Evolutionary conservation across 1,140 invertebrate species (phyloP), one percentile per base, ranked within the genome.

Genomic region (Saccostrea echinata): DNA sequence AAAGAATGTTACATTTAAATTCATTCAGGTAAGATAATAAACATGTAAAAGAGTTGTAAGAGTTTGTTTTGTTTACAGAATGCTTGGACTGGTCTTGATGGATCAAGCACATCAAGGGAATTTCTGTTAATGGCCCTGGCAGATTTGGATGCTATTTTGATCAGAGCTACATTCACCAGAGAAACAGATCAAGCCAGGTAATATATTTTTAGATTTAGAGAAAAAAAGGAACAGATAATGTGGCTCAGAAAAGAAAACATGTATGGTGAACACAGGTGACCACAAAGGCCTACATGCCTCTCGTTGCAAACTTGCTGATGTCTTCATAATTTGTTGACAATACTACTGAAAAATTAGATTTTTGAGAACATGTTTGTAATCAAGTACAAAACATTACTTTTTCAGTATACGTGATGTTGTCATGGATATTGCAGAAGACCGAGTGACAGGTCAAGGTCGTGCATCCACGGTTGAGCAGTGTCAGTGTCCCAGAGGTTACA

Each of bases 51-150:
- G 55, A 57, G 21, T 16, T 16, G 55, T 21, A 57, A 18, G 16
- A 18, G 53, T 55, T 0, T 57, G 16, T 3, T 4, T 57, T 57
- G 0, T 52, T 86, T 91, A 12, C 90, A 96, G 94, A 92, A 94
- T 87, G 91, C 93, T 91, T 99, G 98, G 98, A 96, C 97, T 92
- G 95, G 97, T 88, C 96, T 96, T 90, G 98, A 99, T 94, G 98
- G 98, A 3, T 96, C 97, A 81, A 95, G 96, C 80, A 96, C 97
- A 8, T 97, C 98, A 87, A 96, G 99, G 18, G 98, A 98, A 93
- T 97, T 98, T 94, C 95, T 99, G 68, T 95, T 99, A 33, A 98
- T 99, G 97, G 97, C 98, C 0, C 95, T 99, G 57, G 98, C 98
- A 88, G 97, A 99, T 93, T 94, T 99, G 12, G 96, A 97, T 92